phyloP scores from a whole-genome alignment of 2,113 vertebrate genomes.

The Ophthalmolycus amberensis region DNA sequence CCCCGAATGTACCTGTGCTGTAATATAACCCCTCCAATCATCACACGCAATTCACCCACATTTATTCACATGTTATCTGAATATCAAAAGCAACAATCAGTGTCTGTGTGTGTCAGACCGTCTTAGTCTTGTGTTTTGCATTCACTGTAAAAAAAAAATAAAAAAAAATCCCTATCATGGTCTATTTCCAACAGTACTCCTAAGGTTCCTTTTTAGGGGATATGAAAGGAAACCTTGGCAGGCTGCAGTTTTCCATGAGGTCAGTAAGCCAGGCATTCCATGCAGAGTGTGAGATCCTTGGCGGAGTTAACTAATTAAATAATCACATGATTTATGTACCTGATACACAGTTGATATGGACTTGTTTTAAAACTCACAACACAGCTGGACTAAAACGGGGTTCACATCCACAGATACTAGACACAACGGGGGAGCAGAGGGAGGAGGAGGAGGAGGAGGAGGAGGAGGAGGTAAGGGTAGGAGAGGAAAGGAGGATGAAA shows the following conservation, averaged over 20 bases:
- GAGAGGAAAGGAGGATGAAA: slow-evolving; percentile 30
- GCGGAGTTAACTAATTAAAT: slow-evolving; percentile 73
- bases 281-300: slow-evolving; percentile 73
- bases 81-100: slow-evolving; percentile 26
- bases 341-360: slow-evolving; percentile 67
- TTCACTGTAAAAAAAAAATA: slow-evolving; percentile 31
- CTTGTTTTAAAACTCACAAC: slow-evolving; percentile 53
- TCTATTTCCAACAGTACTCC: slow-evolving; percentile 69
- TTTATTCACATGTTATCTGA: background rate
- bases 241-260: slow-evolving; percentile 80
- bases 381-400: slow-evolving; percentile 49
- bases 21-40: slow-evolving; percentile 26
- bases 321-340: slow-evolving; percentile 78
- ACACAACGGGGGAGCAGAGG: slow-evolving; percentile 14
- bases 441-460: background rate
- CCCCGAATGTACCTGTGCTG: slow-evolving; percentile 16
- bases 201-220: slow-evolving; percentile 82
- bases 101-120: slow-evolving; percentile 39
- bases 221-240: slow-evolving; percentile 79
- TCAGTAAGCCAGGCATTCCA: slow-evolving; percentile 77
- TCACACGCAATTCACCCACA: slow-evolving; percentile 1
- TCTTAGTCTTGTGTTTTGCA: slow-evolving; percentile 50
- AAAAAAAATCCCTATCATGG: slow-evolving; percentile 53
- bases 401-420: slow-evolving; percentile 21
- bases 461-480: background rate